These are phyloP conservation scores for Hirtodrosophila confusa DNA, from an alignment of 2,888 invertebrate species.

Conservation along the genomic window DNA sequence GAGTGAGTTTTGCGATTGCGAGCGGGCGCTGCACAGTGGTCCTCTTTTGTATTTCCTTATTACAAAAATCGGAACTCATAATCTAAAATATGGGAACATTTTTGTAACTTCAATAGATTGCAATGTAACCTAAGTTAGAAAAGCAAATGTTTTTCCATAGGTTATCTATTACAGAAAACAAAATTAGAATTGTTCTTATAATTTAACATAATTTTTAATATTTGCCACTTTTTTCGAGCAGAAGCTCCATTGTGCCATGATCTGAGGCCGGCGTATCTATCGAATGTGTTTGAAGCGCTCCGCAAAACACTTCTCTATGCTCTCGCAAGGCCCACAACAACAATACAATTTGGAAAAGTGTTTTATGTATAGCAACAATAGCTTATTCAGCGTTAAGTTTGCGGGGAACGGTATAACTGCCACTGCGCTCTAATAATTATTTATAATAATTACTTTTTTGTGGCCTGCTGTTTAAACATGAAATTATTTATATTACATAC, in stretches of 20 bases:
- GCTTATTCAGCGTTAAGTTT: slow-evolving; percentile 45
- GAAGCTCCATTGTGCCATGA: too few species aligned
- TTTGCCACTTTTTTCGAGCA: too few species aligned
- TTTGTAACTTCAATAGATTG: too few species aligned
- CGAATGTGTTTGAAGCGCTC: slow-evolving; percentile 50
- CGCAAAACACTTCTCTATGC: slow-evolving; percentile 29
- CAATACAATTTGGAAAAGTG: slow-evolving; percentile 41
- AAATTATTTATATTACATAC: slow-evolving; percentile 38
- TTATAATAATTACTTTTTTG: slow-evolving; percentile 74
- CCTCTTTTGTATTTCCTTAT: too few species aligned
- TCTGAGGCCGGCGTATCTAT: slow-evolving; percentile 27
- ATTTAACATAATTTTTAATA: too few species aligned
- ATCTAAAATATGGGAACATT: too few species aligned
- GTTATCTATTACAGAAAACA: too few species aligned
- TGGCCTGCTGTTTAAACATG: slow-evolving; percentile 63
- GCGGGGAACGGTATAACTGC: slow-evolving; percentile 46
- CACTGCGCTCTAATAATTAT: slow-evolving; percentile 79
- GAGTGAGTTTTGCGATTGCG: slow-evolving; percentile 4
- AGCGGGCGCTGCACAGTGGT: not conserved
- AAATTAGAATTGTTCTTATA: too few species aligned
- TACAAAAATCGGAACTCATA: too few species aligned
- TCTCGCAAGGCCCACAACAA: slow-evolving; percentile 28
- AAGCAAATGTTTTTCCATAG: too few species aligned
- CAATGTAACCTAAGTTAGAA: too few species aligned
- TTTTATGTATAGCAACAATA: slow-evolving; percentile 44